Evolutionary conservation across 1,140 invertebrate genomes (phyloP), one percentile per base, ranked within the genome.

Genomic region (Heterodera schachtii): DNA sequence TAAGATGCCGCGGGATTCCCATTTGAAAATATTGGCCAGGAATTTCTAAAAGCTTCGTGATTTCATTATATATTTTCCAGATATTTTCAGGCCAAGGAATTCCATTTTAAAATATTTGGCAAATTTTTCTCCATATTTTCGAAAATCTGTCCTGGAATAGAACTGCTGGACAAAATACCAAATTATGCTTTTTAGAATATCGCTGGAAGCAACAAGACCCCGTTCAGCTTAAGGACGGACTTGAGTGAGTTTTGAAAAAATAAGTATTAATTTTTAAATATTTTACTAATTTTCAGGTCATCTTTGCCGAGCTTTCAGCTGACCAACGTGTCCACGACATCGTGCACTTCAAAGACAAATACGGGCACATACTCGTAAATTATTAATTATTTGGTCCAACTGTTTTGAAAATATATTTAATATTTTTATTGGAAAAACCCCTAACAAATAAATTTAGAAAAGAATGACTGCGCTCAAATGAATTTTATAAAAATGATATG

Each of bases 291-390:
- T 3, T 11, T 64, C 69, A 71, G 69, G 19, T 83, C 81, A 13
- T 90, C 89, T 7, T 92, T 97, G 88, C 96, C 96, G 82, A 92
- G 95, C 84, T 97, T 97, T 91, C 95, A 95, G 3, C 91, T 97
- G 79, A 95, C 95, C 90, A 95, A 95, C 90, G 95, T 95, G 91
- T 92, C 94, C 75, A 96, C 95, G 80, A 94, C 95, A 90, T 95
- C 96, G 89, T 97, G 96, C 90, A 96, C 96, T 91, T 96, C 95
- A 91, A 95, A 95, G 91, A 97, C 96, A 74, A 96, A 96, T 90
- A 97, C 95, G 86, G 95, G 95, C 89, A 94, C 95, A 92, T 98
- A 97, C 93, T 97, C 95, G 92, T 78, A 78, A 64, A 19, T 3
- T 1, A 41, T 60, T 16, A 16, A 11, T 52, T 52, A 52, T 2